Conservation (phyloP, 1,140 invertebrate genomes). For the Caerostris extrusa region DNA sequence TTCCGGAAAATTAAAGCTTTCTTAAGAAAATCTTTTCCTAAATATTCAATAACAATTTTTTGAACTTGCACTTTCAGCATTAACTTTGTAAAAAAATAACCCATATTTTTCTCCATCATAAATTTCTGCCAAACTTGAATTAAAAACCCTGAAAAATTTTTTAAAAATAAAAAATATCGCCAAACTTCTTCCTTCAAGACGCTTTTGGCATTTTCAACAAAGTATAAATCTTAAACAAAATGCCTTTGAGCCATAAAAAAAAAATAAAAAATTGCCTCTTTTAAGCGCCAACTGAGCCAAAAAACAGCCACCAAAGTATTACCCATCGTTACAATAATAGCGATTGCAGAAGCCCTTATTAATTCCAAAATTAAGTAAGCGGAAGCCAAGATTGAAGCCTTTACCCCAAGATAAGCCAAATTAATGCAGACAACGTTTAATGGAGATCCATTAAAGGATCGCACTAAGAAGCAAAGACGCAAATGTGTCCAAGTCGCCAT, state of each 20-base stretch:
- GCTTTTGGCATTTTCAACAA: conserved; percentile 19
- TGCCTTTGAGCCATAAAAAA: background rate
- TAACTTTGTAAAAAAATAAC: background rate
- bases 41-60: background rate
- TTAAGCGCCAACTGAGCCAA: background rate
- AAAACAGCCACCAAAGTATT: conserved; percentile 61
- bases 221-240: background rate
- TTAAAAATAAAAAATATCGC: background rate
- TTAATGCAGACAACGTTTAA: conserved; percentile 75
- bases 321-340: conserved; percentile 64
- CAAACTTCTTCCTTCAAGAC: background rate
- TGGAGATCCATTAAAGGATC: conserved; percentile 70
- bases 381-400: conserved; percentile 69
- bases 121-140: background rate
- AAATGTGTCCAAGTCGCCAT: conserved; percentile 62
- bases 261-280: conserved; percentile 45
- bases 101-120: background rate
- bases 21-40: background rate
- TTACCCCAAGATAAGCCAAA: conserved; percentile 74
- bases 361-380: conserved; percentile 76
- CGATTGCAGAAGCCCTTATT: conserved; percentile 71
- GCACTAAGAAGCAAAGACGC: conserved; percentile 57
- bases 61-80: background rate
- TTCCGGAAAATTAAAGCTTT: too few relatives aligned
- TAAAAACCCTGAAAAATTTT: background rate